Base-by-base conservation (phyloP, 2,797 vertebrate genomes). In the Nasua narica region DNA sequence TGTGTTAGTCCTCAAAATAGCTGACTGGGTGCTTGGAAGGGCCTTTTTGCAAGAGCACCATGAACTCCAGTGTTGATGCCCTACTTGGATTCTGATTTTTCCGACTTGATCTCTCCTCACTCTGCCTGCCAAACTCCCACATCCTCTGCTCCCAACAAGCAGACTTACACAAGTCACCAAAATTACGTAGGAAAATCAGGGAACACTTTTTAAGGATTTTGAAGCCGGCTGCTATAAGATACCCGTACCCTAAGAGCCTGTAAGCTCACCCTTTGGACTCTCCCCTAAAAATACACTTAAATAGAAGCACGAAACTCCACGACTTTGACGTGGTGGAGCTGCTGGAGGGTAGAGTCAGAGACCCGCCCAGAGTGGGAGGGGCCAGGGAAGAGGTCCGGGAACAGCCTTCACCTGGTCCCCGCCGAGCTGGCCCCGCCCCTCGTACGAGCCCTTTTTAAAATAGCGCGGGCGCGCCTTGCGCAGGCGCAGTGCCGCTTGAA, bases 271-370 rank as follows among this genome's bases (percentile, higher is more conserved):
- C 52, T 84, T 70, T 50, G 52, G 25, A 40, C 15, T 56, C 86
- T 7, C 35, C 15, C 4, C 35, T 56, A 15, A 74, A 82, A 85
- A 48, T 15, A n/a, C 9, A 3, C 58, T 89, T 19, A 14, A 35
- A 32, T 6, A 13, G 12, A 83, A 70, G 18, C 37, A 2, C 13
- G 9, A 13, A 54, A 7, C 2, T 32, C 48, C 18, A 8, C 3
- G 12, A 9, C 46, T 2, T 2, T 1, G 0, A 19, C 8, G 32
- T 0, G 0, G 5, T 1, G 12, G 0, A 2, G 3, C 14, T 4
- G 19, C 5, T 3, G 27, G 10, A 27, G 15, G 15, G 14, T 6
- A 2, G 7, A 21, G 1, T 9, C 37, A 1, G 29, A 81, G 1
- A 3, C 3, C 1, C 0, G 4, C 7, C 11, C 0, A 1, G n/a